Conservation (phyloP, 2,113 vertebrate species). For the Cacatua alba region DNA sequence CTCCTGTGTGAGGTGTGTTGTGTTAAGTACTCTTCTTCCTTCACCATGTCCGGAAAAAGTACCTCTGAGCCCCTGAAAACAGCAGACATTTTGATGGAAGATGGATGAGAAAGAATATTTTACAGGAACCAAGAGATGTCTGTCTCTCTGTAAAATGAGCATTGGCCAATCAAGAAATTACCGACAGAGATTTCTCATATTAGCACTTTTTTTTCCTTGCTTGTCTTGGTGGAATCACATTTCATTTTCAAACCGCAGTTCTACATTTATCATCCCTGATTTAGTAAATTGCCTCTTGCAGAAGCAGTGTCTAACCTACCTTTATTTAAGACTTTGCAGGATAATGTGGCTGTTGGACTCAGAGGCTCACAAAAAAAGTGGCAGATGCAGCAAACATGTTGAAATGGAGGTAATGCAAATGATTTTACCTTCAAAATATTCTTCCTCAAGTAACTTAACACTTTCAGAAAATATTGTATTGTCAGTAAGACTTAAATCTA, state of each 20-base stretch:
- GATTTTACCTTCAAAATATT: slow-evolving; percentile 47
- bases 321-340: slow-evolving; percentile 33
- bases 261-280: slow-evolving; percentile 54
- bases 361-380: neutral
- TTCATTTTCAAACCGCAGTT: neutral
- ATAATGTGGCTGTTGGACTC: slow-evolving; percentile 43
- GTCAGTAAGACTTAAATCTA: slow-evolving; percentile 16
- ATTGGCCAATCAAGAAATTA: neutral
- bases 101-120: neutral
- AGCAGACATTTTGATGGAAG: neutral
- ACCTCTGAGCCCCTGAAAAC: neutral
- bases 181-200: neutral
- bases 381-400: neutral
- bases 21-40: neutral
- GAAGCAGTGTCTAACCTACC: slow-evolving; percentile 29
- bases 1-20: neutral
- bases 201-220: neutral
- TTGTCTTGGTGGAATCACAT: slow-evolving; percentile 29
- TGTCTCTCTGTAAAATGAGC: neutral
- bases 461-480: slow-evolving; percentile 39
- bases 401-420: slow-evolving; percentile 27
- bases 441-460: slow-evolving; percentile 6
- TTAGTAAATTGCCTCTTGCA: slow-evolving; percentile 39
- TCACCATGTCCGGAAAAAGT: neutral
- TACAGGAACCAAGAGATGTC: neutral